A percentile compares a stretch with the other conserved stretches of the same genome.
Conservation (phyloP, 2,797 vertebrate species). For the Vultur gryphus region DNA sequence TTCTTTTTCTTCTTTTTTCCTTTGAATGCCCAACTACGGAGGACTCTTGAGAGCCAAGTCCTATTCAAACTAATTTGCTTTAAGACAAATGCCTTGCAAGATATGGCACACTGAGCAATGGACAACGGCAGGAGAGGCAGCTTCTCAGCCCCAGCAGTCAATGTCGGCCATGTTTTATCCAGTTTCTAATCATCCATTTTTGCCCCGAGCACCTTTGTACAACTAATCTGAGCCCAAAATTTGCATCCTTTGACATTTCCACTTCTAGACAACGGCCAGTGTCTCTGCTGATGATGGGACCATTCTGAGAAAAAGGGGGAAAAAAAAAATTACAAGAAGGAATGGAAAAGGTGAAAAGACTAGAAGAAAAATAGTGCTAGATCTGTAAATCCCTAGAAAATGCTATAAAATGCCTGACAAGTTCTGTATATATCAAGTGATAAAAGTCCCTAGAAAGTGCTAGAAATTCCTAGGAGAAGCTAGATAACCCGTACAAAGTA, state of each 20-base stretch:
- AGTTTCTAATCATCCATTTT: constrained; percentile 98
- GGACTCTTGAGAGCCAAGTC: background rate
- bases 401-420: background rate
- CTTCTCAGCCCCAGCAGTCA: constrained; percentile 68
- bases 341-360: background rate
- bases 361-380: background rate
- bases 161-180: constrained; percentile 90
- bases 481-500: background rate
- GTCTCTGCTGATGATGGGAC: constrained; percentile 94
- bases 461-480: background rate
- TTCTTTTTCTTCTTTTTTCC: background rate
- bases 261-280: constrained; percentile 94
- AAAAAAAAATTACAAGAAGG: background rate
- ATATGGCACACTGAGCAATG: constrained; percentile 3
- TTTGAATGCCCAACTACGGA: background rate
- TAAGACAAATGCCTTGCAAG: constrained; percentile 10
- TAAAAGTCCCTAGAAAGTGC: background rate
- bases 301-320: constrained; percentile 75
- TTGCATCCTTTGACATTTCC: constrained; percentile 95
- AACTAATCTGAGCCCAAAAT: constrained; percentile 92
- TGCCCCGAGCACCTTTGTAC: constrained; percentile 96
- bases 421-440: background rate
- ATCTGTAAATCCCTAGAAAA: background rate
- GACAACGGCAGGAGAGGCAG: background rate
- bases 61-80: background rate